These are phyloP conservation scores for Falco cherrug DNA, from an alignment of 2,797 vertebrate species.

Conservation along the genomic window DNA sequence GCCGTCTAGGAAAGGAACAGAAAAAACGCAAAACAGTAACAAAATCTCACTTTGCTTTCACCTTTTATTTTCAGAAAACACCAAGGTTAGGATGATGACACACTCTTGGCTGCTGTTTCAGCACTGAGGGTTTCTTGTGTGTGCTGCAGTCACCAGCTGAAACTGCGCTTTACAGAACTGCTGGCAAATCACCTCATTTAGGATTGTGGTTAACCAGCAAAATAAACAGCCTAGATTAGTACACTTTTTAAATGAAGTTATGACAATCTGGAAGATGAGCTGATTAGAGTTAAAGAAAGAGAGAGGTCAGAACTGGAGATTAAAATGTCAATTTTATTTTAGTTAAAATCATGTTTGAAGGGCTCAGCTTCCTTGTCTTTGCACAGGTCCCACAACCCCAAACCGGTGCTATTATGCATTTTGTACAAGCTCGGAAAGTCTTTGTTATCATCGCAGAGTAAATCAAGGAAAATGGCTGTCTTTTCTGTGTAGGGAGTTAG, in stretches of 20 bases:
- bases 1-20: not conserved
- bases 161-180: not conserved
- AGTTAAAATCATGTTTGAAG: not conserved
- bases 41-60: not conserved
- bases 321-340: not conserved
- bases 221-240: not conserved
- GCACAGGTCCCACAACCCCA: not conserved
- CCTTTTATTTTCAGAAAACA: not conserved
- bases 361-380: not conserved
- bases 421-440: not conserved
- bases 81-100: not conserved
- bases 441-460: not conserved
- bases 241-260: not conserved
- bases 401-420: not conserved
- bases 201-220: not conserved
- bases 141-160: not conserved
- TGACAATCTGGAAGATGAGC: not conserved
- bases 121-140: fast-evolving
- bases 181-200: not conserved
- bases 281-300: not conserved
- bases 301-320: not conserved
- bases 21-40: not conserved
- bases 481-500: not conserved
- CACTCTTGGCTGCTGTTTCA: not conserved
- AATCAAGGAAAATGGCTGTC: not conserved